phyloP scores from a whole-genome alignment of 2,888 invertebrate species.

The Megamerina dolium region DNA sequence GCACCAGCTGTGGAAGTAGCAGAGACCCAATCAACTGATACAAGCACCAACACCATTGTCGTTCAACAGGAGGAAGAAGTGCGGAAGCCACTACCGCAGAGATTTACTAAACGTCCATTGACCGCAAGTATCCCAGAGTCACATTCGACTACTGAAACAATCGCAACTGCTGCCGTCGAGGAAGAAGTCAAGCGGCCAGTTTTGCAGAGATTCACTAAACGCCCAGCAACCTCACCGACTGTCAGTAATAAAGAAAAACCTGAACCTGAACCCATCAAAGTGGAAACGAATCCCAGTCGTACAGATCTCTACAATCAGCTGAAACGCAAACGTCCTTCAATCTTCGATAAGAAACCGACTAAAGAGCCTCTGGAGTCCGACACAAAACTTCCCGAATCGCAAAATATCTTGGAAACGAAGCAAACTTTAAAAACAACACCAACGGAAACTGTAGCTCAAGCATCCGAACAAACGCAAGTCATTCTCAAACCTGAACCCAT shows the following conservation, averaged over 20 bases:
- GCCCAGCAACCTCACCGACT: background rate
- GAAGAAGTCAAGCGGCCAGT: background rate
- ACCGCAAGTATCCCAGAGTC: too few species aligned
- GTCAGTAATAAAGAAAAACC: conserved; percentile 20
- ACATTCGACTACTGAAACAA: conserved; percentile 4
- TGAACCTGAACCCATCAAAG: background rate
- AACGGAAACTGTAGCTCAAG: conserved; percentile 4
- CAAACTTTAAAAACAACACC: conserved; percentile 4
- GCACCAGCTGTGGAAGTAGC: background rate
- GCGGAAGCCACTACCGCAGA: conserved; percentile 18
- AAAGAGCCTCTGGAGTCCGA: background rate
- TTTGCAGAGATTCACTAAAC: conserved; percentile 4
- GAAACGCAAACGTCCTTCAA: conserved; percentile 39
- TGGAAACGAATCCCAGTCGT: conserved; percentile 21
- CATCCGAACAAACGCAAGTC: conserved; percentile 30
- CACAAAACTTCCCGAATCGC: background rate
- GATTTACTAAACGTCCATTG: conserved; percentile 29
- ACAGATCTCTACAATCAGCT: conserved; percentile 33
- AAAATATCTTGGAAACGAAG: background rate
- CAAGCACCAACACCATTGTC: conserved; percentile 11
- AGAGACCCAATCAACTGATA: background rate
- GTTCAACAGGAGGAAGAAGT: conserved; percentile 5
- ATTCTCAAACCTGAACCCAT: conserved; percentile 22
- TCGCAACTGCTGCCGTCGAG: background rate
- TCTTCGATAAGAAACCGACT: conserved; percentile 27